Evolutionary conservation across 30 jellyfish, hydroid and myxozoan species (phyloP), one percentile per base, ranked within the genome.

Genomic region (Turritopsis rubra): DNA sequence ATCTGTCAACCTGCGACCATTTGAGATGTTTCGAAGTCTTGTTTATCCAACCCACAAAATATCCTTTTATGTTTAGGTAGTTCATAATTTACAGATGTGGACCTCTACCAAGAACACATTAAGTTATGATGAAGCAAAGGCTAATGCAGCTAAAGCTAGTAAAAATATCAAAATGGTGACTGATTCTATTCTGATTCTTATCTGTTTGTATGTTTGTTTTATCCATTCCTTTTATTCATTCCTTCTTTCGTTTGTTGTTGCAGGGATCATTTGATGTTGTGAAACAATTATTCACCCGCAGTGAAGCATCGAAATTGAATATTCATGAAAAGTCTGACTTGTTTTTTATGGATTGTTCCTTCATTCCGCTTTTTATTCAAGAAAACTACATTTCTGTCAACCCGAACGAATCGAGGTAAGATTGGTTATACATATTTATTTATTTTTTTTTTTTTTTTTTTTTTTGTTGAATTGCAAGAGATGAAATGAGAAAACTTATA

Each of bases 71-170:
- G 0, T 23, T 53, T 25, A 90, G 97, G 96, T 90, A 20, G 75
- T 94, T 52, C 97, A 94, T 84, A 89, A 89, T 70, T 30, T 94
- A 83, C 99, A 94, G 86, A 94, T 94, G 99, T 89, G 97, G 97
- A 88, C 97, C 28, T 66, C 97, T 16, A 89, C 96, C 4, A 83
- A 83, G 73, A 87, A 81, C 65, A 66, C 95, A 7, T 25, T 89
- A 77, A 72, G 89, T 8, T 94, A 66, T 77, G 99, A 94, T 71
- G 96, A 89, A 19, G 97, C 97, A 53, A 88, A 88, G 66, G 75
- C 19, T 22, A 92, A 89, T 29, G 92, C 97, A 20, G 81, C 87
- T 71, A 82, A 80, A 16, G 88, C 99, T 7, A 66, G 65, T 85
- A 94, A 94, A 73, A 84, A 93, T 75, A 88, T 93, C 86, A 93